Evolutionary conservation across 2,113 vertebrate species (phyloP), one percentile per base, ranked within the genome.

Genomic region (Crotalus horridus): DNA sequence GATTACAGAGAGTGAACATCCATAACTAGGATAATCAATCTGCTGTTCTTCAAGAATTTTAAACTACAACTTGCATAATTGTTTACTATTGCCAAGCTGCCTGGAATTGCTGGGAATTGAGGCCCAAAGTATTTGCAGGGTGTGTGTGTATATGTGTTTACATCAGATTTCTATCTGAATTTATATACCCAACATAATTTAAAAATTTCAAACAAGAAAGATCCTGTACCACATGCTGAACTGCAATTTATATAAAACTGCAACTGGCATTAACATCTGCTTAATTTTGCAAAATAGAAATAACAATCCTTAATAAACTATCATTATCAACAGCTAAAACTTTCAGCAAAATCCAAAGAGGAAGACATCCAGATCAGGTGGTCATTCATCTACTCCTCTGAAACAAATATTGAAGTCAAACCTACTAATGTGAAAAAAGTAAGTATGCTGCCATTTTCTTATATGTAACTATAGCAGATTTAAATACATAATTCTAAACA

Each of bases 281-380:
- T 61, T 33, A 86, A 33, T 12, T 61, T 11, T 15, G 3, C 51
- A 92, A 81, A 81, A 89, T 64, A 81, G 53, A 92, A 89, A 24
- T 59, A 39, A 6, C 29, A 95, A 93, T 87, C 54, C 69, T 12
- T 4, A 24, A 0, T 89, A 11, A 86, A 91, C 33, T 93, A 39
- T 94, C 85, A 61, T 74, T 93, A 21, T 96, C 90, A 43, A 48
- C 96, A 99, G 99, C 97, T 99, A 96, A 97, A 98, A 94, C 97
- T 99, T 55, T 97, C 95, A n/a, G 94, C 99, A 97, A 97, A 97
- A 64, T 98, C 99, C 81, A 95, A 96, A 95, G 96, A 95, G 24
- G 97, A 98, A 51, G 97, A 98, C 94, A 96, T 99, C 90, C 97
- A 95, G 93, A 95, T 99, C 90, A 97, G 94, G 87, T 99, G 99